Conservation (phyloP, 2,113 vertebrate genomes). For the Tringa solitaria region DNA sequence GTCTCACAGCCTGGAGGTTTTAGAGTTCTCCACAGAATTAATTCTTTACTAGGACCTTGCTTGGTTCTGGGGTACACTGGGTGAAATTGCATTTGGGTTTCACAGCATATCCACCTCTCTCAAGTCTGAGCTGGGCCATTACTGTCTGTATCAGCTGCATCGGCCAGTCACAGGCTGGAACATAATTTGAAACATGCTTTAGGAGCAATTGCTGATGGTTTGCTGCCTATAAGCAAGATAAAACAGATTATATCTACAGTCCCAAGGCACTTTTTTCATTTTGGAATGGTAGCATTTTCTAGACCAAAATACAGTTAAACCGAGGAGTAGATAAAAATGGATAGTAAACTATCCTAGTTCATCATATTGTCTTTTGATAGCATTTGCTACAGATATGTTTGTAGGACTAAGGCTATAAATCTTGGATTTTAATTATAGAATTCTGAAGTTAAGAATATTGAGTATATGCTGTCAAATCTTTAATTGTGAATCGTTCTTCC, state of each 20-base stretch:
- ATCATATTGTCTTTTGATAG: not conserved
- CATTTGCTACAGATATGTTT: not conserved
- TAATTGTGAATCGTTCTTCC: not conserved
- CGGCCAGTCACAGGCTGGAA: not conserved
- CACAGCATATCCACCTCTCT: not conserved
- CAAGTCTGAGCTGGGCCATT: not conserved
- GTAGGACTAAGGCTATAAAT: not conserved
- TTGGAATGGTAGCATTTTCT: not conserved
- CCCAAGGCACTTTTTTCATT: not conserved
- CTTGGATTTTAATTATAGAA: slow-evolving; percentile 2
- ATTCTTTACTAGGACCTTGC: not conserved
- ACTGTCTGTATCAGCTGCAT: rapidly evolving
- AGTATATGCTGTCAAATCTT: not conserved
- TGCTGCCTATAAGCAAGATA: not conserved
- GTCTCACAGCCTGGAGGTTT: not conserved
- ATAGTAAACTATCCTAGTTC: not conserved
- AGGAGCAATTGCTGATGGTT: not conserved
- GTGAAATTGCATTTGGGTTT: not conserved
- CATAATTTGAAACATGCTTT: not conserved
- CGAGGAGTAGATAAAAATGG: not conserved
- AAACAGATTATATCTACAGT: not conserved
- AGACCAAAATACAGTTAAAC: not conserved
- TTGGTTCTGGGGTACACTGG: not conserved
- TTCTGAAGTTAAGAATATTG: not conserved
- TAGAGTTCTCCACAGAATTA: not conserved